phyloP scores from a whole-genome alignment of 64 coral and sea anemone species.

The Dendrophyllia cribrosa region DNA sequence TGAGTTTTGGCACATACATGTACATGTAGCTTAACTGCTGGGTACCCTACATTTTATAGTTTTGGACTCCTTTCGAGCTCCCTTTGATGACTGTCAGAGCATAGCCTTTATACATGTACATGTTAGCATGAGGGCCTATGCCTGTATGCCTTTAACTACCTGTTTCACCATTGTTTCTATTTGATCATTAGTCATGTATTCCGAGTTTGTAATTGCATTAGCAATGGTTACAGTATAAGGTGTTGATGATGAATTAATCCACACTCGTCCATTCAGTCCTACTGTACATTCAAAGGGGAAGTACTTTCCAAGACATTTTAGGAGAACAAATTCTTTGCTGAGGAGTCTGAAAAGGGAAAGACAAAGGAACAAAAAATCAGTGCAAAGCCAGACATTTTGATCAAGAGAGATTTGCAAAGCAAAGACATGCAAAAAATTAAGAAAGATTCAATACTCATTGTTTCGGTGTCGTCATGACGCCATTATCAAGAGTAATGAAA shows the following conservation, averaged over 20 bases:
- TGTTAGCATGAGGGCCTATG: too few species aligned
- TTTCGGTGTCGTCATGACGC: too few species aligned
- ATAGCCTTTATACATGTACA: too few species aligned
- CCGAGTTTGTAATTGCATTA: slow-evolving; percentile 88
- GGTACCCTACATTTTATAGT: too few species aligned
- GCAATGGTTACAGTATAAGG: slow-evolving; percentile 74
- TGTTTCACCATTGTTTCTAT: slow-evolving; percentile 87
- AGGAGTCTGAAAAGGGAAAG: slow-evolving; percentile 72
- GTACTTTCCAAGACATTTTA: slow-evolving; percentile 84
- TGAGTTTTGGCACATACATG: too few species aligned
- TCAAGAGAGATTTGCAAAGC: too few species aligned
- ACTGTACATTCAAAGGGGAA: slow-evolving; percentile 97
- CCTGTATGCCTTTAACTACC: slow-evolving; percentile 67
- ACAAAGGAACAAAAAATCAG: not conserved
- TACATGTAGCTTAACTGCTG: too few species aligned
- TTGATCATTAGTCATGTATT: slow-evolving; percentile 88
- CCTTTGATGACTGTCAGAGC: too few species aligned
- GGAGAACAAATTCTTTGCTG: slow-evolving; percentile 70
- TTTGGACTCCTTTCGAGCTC: too few species aligned
- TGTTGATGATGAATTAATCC: slow-evolving; percentile 77
- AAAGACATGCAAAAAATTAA: too few species aligned
- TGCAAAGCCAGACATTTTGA: not conserved
- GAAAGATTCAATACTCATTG: too few species aligned
- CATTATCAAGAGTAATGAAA: too few species aligned
- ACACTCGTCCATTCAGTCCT: slow-evolving; percentile 92